Percentiles rank a stretch among this genome's conserved stretches.
Evolutionary conservation across 2,113 vertebrate genomes (phyloP).

Genomic region (Tautogolabrus adspersus): DNA sequence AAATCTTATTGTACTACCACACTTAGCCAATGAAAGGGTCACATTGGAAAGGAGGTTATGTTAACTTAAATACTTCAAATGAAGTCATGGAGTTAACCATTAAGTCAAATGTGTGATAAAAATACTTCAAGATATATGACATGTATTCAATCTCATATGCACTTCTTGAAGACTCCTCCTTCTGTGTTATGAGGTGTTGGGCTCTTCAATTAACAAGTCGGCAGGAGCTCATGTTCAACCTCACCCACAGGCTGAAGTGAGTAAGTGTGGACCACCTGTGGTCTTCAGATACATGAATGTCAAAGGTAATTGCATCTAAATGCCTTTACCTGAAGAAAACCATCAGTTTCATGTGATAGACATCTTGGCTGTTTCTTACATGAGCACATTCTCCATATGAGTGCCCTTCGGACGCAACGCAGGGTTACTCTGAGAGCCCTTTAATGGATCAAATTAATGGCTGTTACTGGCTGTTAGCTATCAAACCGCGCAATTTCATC

Average conservation of each 20-base stretch:
- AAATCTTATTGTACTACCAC: too few relatives aligned
- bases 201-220: background rate
- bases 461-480: slow-evolving; percentile 38
- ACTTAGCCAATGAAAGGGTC: too few relatives aligned
- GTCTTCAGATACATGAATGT: slow-evolving; percentile 43
- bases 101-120: too few relatives aligned
- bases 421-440: slow-evolving; percentile 36
- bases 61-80: too few relatives aligned
- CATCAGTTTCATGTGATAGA: slow-evolving; percentile 32
- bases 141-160: background rate
- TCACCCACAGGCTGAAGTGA: background rate
- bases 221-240: background rate
- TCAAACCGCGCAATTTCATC: slow-evolving; percentile 35
- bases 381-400: slow-evolving; percentile 3
- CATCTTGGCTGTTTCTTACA: background rate
- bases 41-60: too few relatives aligned
- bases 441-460: slow-evolving; percentile 56
- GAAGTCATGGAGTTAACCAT: too few relatives aligned
- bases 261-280: slow-evolving; percentile 8
- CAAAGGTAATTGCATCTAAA: slow-evolving; percentile 57
- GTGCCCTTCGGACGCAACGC: slow-evolving; percentile 34
- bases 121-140: background rate
- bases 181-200: background rate
- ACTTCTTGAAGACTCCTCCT: background rate
- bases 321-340: slow-evolving; percentile 48